These are phyloP conservation scores for Thunnus albacares DNA, from an alignment of 2,797 vertebrate species.

Conservation along the genomic window DNA sequence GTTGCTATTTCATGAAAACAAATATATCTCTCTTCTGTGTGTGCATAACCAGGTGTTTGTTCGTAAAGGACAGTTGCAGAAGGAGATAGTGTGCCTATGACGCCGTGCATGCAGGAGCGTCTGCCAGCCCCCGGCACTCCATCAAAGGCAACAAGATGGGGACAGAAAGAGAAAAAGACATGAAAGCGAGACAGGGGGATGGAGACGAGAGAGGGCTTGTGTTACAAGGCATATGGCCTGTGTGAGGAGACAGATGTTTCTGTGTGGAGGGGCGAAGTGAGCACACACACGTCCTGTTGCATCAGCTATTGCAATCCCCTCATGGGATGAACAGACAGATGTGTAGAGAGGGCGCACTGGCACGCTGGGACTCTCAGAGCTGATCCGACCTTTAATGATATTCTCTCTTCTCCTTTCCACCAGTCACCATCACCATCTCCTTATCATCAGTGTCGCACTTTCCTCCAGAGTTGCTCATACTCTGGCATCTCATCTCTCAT, in stretches of 20 bases:
- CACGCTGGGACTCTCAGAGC: constrained; percentile 49
- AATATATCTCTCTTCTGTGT: constrained; percentile 6
- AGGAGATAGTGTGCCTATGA: constrained; percentile 42
- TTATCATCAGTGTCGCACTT: constrained; percentile 28
- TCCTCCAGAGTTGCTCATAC: constrained; percentile 21
- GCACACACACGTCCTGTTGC: constrained; percentile 53
- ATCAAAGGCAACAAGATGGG: constrained; percentile 75
- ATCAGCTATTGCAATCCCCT: constrained; percentile 40
- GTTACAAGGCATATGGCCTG: constrained; percentile 72
- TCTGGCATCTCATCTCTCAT: background rate
- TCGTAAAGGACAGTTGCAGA: constrained; percentile 36
- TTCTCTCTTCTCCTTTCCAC: constrained; percentile 41
- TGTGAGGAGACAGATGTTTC: constrained; percentile 75
- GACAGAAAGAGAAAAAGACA: constrained; percentile 72
- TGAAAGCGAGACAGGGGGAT: constrained; percentile 70
- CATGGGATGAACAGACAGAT: constrained; percentile 65
- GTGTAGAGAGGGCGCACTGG: constrained; percentile 46
- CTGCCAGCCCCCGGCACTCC: constrained; percentile 73
- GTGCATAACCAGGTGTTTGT: constrained; percentile 19
- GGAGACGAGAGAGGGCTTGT: constrained; percentile 56
- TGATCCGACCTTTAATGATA: constrained; percentile 53
- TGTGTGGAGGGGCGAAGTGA: constrained; percentile 66
- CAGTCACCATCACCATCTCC: constrained; percentile 30
- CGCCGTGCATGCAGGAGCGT: constrained; percentile 50
- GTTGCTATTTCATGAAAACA: constrained; percentile 30